Base-by-base conservation (phyloP, 2,888 invertebrate genomes). In the Aradus depressus region DNA sequence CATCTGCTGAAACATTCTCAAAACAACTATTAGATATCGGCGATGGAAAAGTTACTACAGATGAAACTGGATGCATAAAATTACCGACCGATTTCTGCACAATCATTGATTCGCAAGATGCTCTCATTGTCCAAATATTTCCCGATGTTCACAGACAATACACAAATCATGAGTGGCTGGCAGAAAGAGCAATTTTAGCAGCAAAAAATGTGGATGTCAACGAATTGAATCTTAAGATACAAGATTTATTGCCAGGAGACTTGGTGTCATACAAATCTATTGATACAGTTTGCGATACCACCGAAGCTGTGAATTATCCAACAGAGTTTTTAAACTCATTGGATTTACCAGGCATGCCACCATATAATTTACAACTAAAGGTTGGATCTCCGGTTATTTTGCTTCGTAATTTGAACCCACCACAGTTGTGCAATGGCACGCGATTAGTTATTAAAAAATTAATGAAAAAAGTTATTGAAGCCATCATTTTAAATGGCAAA, bases 291-390 rank as follows among this genome's bases (percentile, higher is more conserved):
- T 31, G 49, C 44, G 48, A 57, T 37, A 37, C 48, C 43, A 52
- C 51, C 18, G 53, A 58, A 58, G 60, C 58, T 12, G 49, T 49
- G 14, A 49, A 42, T 42, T 49, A 19, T 49, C 60, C 63, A 59
- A 57, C 50, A 50, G 62, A 63, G 60, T 61, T 63, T 62, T 63
- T 63, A 56, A 64, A 64, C 57, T 63, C 61, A 31, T 59, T 64
- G 55, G 61, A 63, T 57, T 44, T 62, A 48, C 51, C 54, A 42
- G 48, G 51, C 44, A 52, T 58, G 47, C 58, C 52, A 52, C 50
- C 41, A 23, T 53, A 60, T 47, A 44, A 34, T 50, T 44, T 59
- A 39, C 12, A 51, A 51, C 56, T 62, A 44, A 62, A 63, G 54
- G 55, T 63, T 42, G 62, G 62, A 41, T 51, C 58, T 21, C 54